Percentiles rank a stretch among this genome's conserved stretches.
Conservation (phyloP, 2,888 invertebrate species). For the Lordiphosa andalusiaca region DNA sequence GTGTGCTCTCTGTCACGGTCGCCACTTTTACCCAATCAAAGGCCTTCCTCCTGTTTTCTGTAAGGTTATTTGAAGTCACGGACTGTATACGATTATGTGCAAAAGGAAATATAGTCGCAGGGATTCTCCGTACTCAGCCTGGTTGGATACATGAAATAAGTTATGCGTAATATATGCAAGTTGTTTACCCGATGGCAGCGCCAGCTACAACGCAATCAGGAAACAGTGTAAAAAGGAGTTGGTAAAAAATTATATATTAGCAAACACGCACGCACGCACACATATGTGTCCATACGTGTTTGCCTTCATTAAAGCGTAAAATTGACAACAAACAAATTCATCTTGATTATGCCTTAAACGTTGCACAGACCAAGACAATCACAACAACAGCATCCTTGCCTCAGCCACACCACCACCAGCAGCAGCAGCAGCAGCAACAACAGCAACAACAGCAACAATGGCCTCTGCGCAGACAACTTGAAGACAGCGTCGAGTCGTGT, state of each 20-base stretch:
- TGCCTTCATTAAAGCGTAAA: slow-evolving; percentile 69
- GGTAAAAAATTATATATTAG: background rate
- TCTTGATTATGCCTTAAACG: slow-evolving; percentile 68
- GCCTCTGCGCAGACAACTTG: slow-evolving; percentile 13
- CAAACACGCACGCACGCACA: slow-evolving; percentile 7
- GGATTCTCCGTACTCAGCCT: no score
- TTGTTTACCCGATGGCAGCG: no score
- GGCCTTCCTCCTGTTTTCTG: no score
- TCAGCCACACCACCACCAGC: background rate
- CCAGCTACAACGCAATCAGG: no score
- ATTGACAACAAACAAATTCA: slow-evolving; percentile 73
- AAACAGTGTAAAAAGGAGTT: no score
- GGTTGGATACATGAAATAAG: background rate
- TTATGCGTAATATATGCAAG: no score
- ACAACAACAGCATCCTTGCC: slow-evolving; percentile 1
- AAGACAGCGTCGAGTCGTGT: background rate
- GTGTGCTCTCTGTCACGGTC: no score
- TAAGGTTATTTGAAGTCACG: no score
- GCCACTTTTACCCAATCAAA: no score
- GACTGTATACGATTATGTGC: no score
- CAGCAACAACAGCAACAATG: slow-evolving; percentile 5
- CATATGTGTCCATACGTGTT: slow-evolving; percentile 18
- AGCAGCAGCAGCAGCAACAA: background rate
- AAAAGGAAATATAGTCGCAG: no score
- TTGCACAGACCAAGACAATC: slow-evolving; percentile 5